Evolutionary conservation across 2,797 vertebrate species (phyloP).

Genomic region (Rhinella marina): DNA sequence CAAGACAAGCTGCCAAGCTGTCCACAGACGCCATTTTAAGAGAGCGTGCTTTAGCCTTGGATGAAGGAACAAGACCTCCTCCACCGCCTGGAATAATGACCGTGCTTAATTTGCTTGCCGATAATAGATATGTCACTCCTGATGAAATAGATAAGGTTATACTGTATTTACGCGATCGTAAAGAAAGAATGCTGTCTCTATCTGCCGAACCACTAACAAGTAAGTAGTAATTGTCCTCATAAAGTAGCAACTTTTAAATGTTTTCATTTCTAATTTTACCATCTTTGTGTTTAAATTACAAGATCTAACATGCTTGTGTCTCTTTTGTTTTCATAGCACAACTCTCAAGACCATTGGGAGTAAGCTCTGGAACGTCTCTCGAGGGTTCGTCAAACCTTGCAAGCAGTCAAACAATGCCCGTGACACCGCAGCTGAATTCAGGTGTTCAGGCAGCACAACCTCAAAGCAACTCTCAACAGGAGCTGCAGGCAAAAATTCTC

Average conservation of each 20-base stretch:
- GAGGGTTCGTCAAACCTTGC: conserved; percentile 68
- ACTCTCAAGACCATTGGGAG: conserved; percentile 74
- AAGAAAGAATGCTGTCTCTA: conserved; percentile 82
- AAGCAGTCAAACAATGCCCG: conserved; percentile 70
- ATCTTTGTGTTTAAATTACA: background rate
- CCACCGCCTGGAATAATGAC: conserved; percentile 88
- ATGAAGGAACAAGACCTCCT: conserved; percentile 77
- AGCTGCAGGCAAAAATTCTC: conserved; percentile 98
- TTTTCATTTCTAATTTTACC: background rate
- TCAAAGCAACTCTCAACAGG: conserved; percentile 81
- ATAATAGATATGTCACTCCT: conserved; percentile 87
- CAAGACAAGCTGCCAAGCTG: conserved; percentile 95
- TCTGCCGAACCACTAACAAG: conserved; percentile 80
- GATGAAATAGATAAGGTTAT: conserved; percentile 91
- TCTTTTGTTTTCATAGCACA: conserved; percentile 66
- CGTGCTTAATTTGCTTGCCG: conserved; percentile 86
- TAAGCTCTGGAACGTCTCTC: conserved; percentile 72
- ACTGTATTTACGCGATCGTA: conserved; percentile 89
- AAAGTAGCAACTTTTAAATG: background rate
- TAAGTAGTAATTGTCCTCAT: conserved; percentile 66
- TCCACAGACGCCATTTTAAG: conserved; percentile 91
- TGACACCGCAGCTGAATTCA: conserved; percentile 72
- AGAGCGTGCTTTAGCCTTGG: conserved; percentile 73
- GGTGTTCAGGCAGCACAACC: conserved; percentile 68
- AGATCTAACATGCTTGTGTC: background rate